Conservation (phyloP, 2,888 invertebrate genomes). For the Mycogona germanica region DNA sequence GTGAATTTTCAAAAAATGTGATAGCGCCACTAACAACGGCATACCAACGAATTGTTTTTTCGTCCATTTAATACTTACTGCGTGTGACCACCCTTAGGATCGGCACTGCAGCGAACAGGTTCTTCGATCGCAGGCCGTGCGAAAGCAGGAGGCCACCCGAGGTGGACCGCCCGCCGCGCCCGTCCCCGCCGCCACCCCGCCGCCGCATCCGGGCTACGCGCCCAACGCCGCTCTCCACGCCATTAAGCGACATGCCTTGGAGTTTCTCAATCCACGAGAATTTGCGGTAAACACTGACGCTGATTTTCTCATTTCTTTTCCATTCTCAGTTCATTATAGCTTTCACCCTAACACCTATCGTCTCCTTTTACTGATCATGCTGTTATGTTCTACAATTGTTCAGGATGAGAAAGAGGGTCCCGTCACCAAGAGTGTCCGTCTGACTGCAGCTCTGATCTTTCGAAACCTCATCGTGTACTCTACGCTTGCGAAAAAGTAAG, state of each 20-base stretch:
- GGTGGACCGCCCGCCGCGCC: constrained; percentile 42
- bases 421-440: constrained; percentile 95
- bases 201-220: constrained; percentile 73
- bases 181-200: constrained; percentile 41
- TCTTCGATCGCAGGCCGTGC: constrained; percentile 49
- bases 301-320: background rate
- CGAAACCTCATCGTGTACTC: constrained; percentile 96
- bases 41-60: background rate
- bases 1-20: background rate
- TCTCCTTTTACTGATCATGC: background rate
- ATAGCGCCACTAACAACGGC: background rate
- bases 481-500: constrained; percentile 73
- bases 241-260: constrained; percentile 85
- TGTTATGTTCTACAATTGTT: constrained; percentile 25
- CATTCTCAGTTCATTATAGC: background rate
- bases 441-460: constrained; percentile 91
- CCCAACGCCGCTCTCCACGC: constrained; percentile 95
- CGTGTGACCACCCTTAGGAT: no score
- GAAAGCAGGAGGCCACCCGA: constrained; percentile 46
- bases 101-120: constrained; percentile 78
- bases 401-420: constrained; percentile 98
- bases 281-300: constrained; percentile 43
- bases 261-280: constrained; percentile 79
- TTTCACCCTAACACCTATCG: background rate
- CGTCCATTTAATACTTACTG: no score